Evolutionary conservation across 2,888 invertebrate species (phyloP).

Genomic region (Drosophila melanosoma): DNA sequence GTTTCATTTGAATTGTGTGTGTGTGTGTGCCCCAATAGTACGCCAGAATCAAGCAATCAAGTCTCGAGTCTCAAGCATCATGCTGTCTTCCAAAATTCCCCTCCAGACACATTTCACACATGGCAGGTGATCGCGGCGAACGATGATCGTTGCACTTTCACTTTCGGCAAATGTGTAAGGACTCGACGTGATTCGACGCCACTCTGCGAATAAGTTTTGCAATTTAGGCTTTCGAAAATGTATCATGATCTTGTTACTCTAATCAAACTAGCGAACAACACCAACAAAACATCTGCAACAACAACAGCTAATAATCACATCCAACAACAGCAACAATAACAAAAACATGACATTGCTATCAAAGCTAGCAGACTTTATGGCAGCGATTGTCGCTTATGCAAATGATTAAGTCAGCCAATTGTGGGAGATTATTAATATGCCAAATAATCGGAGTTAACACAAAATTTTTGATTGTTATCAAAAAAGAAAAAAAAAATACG

Average conservation of each 20-base stretch:
- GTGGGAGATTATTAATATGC: slow-evolving; percentile 34
- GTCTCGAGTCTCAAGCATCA: slow-evolving; percentile 14
- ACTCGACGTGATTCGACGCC: slow-evolving; percentile 24
- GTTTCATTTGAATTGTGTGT: slow-evolving; percentile 31
- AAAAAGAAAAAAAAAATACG: slow-evolving; percentile 22
- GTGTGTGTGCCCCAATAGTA: background rate
- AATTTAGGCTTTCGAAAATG: slow-evolving; percentile 75
- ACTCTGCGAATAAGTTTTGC: slow-evolving; percentile 36
- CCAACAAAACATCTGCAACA: slow-evolving; percentile 54
- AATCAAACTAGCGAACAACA: slow-evolving; percentile 69
- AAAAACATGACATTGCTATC: slow-evolving; percentile 53
- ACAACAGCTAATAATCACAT: slow-evolving; percentile 2
- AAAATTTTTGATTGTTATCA: slow-evolving; percentile 50
- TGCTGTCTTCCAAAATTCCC: slow-evolving; percentile 34
- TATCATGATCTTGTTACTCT: slow-evolving; percentile 75
- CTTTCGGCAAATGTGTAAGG: slow-evolving; percentile 58
- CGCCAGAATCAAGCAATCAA: slow-evolving; percentile 25
- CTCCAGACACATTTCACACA: slow-evolving; percentile 60
- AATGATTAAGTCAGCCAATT: slow-evolving; percentile 37
- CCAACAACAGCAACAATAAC: slow-evolving; percentile 4
- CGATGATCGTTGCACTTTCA: slow-evolving; percentile 61
- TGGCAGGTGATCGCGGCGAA: slow-evolving; percentile 53
- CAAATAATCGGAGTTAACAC: background rate
- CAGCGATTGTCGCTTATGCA: slow-evolving; percentile 38
- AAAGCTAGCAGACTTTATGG: slow-evolving; percentile 34